Evolutionary conservation across 2,113 vertebrate genomes (phyloP), one percentile per base, ranked within the genome.

Genomic region (Malurus elegans): DNA sequence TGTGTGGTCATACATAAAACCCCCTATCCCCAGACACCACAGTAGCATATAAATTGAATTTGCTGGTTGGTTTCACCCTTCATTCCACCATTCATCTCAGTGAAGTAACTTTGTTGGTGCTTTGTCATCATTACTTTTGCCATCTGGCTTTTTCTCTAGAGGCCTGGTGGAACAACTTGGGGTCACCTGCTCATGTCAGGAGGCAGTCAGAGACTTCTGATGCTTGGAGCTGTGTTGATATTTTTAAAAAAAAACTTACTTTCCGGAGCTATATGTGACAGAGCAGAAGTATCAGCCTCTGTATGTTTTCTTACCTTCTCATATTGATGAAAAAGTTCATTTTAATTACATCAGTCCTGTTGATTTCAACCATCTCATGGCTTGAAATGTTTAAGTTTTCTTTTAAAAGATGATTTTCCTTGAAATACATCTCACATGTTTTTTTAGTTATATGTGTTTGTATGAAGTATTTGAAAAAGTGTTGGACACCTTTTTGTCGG

Each of bases 31-130:
- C 75, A 73, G 76, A 71, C 56, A 86, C 36, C 38, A 42, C 34
- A 60, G 78, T 24, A 66, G 51, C 56, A 44, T 87, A 65, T 78
- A 91, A 92, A 95, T 93, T 84, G 87, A 78, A 95, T 92, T 91
- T 95, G 47, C 73, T 92, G 90, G 50, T 86, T 91, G 75, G 44
- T 83, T 94, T 86, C 86, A 83, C 56, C 66, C 25, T 57, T 89
- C 72, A 57, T 84, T 83, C 56, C 47, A 62, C 73, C 60, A 25
- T 83, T 89, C 65, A 66, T 89, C 42, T 84, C 73, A 66, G 47
- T 26, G 69, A 95, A 96, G 60, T 1, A 3, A 84, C 26, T 4
- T 24, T 34, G 28, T n/a, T 84, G 26, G 25, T 80, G 80, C 80
- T 78, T 71, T 45, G 40, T 89, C 65, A 48, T 70, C 80, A 38